These are phyloP conservation scores for Spheniscus mendiculus DNA, from an alignment of 2,113 vertebrate species.

Conservation along the genomic window DNA sequence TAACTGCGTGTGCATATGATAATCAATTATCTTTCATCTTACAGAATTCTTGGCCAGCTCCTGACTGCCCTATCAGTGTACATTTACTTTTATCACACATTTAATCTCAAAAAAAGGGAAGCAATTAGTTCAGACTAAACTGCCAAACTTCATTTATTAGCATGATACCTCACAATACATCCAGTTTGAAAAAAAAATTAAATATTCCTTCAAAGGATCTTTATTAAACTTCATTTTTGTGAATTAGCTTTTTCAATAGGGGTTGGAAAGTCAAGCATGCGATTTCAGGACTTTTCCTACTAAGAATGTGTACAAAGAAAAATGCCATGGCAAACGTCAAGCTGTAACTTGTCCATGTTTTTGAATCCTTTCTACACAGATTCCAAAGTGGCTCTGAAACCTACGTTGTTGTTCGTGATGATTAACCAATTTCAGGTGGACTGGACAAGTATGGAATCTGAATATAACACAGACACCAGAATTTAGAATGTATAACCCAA, in stretches of 20 bases:
- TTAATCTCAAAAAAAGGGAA: not conserved
- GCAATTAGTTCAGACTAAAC: not conserved
- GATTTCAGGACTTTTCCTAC: not conserved
- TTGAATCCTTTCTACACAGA: not conserved
- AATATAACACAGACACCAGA: not conserved
- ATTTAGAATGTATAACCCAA: not conserved
- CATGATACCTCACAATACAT: not conserved
- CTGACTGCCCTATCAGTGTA: not conserved
- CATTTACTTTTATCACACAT: not conserved
- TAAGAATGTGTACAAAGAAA: not conserved
- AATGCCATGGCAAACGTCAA: not conserved
- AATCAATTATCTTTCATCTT: not conserved
- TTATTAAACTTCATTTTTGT: not conserved
- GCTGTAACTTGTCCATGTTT: not conserved
- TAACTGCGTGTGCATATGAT: not conserved
- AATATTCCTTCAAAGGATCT: not conserved
- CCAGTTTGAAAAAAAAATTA: not conserved
- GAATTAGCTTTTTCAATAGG: not conserved
- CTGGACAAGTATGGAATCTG: not conserved
- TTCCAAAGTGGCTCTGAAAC: not conserved
- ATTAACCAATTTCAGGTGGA: not conserved
- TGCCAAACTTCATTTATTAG: not conserved
- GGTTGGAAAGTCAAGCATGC: not conserved
- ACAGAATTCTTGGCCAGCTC: not conserved
- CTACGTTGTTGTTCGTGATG: not conserved